Base-by-base conservation (phyloP, 1,140 invertebrate genomes). In the Alviniconcha marisindica region DNA sequence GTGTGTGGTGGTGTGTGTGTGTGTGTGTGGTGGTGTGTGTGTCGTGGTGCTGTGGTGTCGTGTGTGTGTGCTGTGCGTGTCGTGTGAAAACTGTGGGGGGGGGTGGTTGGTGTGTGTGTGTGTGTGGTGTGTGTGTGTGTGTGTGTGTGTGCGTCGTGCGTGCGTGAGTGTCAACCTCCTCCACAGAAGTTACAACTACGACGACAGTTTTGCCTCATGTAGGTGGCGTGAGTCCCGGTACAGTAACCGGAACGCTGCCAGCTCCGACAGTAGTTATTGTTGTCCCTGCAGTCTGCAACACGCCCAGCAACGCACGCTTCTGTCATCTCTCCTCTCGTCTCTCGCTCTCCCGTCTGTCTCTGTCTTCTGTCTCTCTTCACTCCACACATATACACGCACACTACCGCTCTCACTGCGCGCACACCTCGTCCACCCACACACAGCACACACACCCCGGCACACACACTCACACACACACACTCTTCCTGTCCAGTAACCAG, bases 181-280 rank as follows among this genome's bases (percentile, higher is more conserved):
- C 83, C 84, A 82, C 90, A 91, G 7, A 83, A 28, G 24, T 85
- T 81, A 74, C 90, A 91, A 10, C 87, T 79, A 56, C 87, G 86
- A 31, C 76, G 80, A 77, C 90, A 91, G 73, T 88, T 87, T 12
- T 28, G 54, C 2, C 66, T 48, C 90, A 91, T 91, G 77, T 87
- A 91, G 24, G 81, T 66, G 3, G 80, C 38, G 38, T 91, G 87
- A 33, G 73, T 77, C 44, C 18, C 7, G 15, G 86, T 81, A 77
- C 90, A 91, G 77, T 90, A 86, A 0, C 88, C 88, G 24, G 85
- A 82, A 1, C 83, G 63, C 0, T 85, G 82, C 89, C 89, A 91
- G 1, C 82, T 71, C 24, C 81, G n/a, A 74, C 90, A 91, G 79
- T 48, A 69, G 28, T 24, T 10, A 42, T 51, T 66, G 3, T 36